Percentiles rank a stretch among this genome's conserved stretches.
Evolutionary conservation across 2,888 invertebrate genomes (phyloP).

Genomic region (Dastarcus helophoroides): DNA sequence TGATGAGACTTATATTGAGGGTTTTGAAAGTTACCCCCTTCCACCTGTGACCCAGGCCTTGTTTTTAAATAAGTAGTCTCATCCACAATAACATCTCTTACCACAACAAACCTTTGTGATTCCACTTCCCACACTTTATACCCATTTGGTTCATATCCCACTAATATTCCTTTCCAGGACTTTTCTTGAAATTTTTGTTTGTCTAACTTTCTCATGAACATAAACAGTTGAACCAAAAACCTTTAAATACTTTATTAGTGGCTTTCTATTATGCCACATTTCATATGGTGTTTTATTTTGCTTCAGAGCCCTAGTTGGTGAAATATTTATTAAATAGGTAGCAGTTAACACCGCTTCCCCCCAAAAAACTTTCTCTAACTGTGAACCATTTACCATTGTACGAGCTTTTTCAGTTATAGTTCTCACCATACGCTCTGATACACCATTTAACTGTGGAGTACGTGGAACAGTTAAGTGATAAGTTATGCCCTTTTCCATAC

Average conservation of each 20-base stretch:
- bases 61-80: too few relatives aligned
- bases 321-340: slow-evolving; percentile 25
- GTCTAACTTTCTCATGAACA: slow-evolving; percentile 24
- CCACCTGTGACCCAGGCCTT: too few relatives aligned
- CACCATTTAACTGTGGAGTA: slow-evolving; percentile 29
- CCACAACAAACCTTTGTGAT: too few relatives aligned
- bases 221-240: slow-evolving; percentile 26
- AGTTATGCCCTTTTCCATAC: slow-evolving; percentile 22
- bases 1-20: too few relatives aligned
- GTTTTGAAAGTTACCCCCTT: too few relatives aligned
- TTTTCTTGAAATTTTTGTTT: slow-evolving; percentile 27
- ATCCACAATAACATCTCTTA: too few relatives aligned
- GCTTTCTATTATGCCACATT: slow-evolving; percentile 26
- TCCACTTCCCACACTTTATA: too few relatives aligned
- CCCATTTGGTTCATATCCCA: slow-evolving; percentile 26
- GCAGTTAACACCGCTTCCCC: too few relatives aligned
- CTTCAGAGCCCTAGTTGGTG: slow-evolving; percentile 23
- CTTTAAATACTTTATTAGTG: slow-evolving; percentile 21
- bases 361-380: slow-evolving; percentile 14
- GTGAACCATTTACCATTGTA: slow-evolving; percentile 22
- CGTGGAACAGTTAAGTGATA: slow-evolving; percentile 29
- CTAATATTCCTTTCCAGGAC: slow-evolving; percentile 27
- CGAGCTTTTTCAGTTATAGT: slow-evolving; percentile 28
- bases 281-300: slow-evolving; percentile 26
- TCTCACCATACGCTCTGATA: slow-evolving; percentile 28